Evolutionary conservation across 2,888 invertebrate genomes (phyloP), one percentile per base, ranked within the genome.

Genomic region (Himalopsyche tibetana): DNA sequence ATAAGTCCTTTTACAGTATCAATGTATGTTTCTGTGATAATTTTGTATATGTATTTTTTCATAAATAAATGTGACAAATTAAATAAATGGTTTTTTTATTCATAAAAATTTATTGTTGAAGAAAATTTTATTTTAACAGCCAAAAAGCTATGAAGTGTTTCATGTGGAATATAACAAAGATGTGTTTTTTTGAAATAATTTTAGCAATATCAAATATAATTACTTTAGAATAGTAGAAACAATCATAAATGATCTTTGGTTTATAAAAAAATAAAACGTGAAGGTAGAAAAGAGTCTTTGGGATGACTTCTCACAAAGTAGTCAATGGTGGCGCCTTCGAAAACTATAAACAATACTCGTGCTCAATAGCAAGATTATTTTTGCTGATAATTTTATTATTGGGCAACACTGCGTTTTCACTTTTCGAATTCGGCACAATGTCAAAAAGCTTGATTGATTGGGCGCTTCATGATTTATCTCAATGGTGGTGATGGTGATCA

Each of bases 401-500:
- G 36, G 74, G 74, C 38, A 36, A 36, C 74, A 74, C 69, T 8
- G 28, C 15, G 36, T 12, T 15, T 36, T 63, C 63, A 38, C 12
- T 74, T 74, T 74, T 74, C 36, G 38, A 74, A 74, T 74, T 74
- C 38, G 74, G 36, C 74, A 12, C 36, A 38, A 36, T 36, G 74
- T 74, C 28, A 36, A 74, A 28, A 28, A 36, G 74, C 15, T 38
- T 74, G 38, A 74, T 74, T 19, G 38, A 74, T 45, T 80, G 80
- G 51, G 36, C 11, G 80, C 42, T 80, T 51, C 51, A 80, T 28
- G 19, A 45, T 80, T 80, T 17, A 74, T 74, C 36, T 74, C 36
- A 74, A 38, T 74, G 74, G 12, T 90, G 90, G 83, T 91, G 90
- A 88, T 91, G 91, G 88, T 94, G 91, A 83, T 95, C 94, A 89